These are phyloP conservation scores for Drosophila sordidapex DNA, from an alignment of 2,888 invertebrate species.

Conservation along the genomic window DNA sequence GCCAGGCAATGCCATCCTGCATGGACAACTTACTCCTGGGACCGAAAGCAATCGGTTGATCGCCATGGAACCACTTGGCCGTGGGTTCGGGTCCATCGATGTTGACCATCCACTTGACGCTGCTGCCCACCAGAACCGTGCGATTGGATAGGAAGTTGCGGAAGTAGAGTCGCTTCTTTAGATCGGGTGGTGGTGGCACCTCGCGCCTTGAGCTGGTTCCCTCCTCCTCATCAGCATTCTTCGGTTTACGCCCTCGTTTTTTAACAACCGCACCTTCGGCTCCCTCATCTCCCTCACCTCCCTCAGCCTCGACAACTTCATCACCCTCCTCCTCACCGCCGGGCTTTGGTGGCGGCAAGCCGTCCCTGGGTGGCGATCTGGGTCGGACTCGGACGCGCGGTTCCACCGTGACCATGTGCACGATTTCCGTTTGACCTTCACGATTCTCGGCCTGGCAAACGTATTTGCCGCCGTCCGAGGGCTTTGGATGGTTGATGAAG, in stretches of 20 bases:
- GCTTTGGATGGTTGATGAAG: constrained; percentile 88
- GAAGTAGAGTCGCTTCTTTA: constrained; percentile 86
- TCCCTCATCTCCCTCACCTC: constrained; percentile 49
- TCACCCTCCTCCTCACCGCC: constrained; percentile 66
- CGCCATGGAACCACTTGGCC: constrained; percentile 90
- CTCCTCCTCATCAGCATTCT: constrained; percentile 76
- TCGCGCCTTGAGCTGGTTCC: constrained; percentile 77
- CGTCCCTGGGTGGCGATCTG: constrained; percentile 76
- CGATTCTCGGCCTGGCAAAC: constrained; percentile 89
- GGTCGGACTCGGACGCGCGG: constrained; percentile 85
- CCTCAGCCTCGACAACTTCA: constrained; percentile 55
- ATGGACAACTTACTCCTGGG: constrained; percentile 88
- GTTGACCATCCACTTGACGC: constrained; percentile 92
- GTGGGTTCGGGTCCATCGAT: constrained; percentile 90
- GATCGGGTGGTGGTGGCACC: constrained; percentile 85
- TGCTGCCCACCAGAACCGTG: constrained; percentile 90
- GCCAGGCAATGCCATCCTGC: constrained; percentile 89
- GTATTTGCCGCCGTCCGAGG: constrained; percentile 86
- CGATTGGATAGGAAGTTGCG: constrained; percentile 91
- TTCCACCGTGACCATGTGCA: constrained; percentile 89
- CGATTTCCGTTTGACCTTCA: constrained; percentile 90
- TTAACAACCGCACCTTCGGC: constrained; percentile 56
- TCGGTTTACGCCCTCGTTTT: constrained; percentile 76
- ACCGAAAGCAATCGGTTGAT: constrained; percentile 86
- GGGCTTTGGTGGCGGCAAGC: constrained; percentile 74